Conservation (phyloP, 37 sponge, comb jelly and placozoan species). For the Chondrilla cf. caribensis region DNA sequence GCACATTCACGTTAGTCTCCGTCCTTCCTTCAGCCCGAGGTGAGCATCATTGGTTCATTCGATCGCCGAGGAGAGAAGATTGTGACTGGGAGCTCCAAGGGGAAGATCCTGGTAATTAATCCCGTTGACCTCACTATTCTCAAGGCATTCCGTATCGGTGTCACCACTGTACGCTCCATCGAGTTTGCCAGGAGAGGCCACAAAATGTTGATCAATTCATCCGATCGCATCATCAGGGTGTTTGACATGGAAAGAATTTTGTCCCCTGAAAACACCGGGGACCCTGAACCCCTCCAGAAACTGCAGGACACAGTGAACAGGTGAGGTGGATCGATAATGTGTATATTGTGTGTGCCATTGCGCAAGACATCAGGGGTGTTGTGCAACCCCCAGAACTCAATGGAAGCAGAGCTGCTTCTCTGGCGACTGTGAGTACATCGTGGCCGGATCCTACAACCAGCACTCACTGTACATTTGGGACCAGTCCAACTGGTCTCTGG, state of each 20-base stretch:
- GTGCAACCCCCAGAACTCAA: conserved; percentile 62
- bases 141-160: conserved; percentile 33
- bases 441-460: conserved; percentile 89
- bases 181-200: conserved; percentile 93
- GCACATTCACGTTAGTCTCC: neutral
- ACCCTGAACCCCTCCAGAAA: conserved; percentile 83
- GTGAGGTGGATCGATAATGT: no score
- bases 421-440: conserved; percentile 96
- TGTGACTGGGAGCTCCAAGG: conserved; percentile 86
- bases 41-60: conserved; percentile 87
- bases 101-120: conserved; percentile 80
- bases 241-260: conserved; percentile 81
- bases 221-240: conserved; percentile 90
- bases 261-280: conserved; percentile 33
- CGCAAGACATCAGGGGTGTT: no score
- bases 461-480: conserved; percentile 96
- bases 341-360: neutral
- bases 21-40: conserved; percentile 59
- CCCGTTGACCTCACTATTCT: neutral
- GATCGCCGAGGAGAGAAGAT: conserved; percentile 82
- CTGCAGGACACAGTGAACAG: conserved; percentile 95
- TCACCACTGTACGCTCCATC: conserved; percentile 76
- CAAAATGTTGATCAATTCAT: conserved; percentile 87
- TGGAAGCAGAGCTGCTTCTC: conserved; percentile 96
- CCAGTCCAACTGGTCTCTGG: conserved; percentile 87